phyloP scores from a whole-genome alignment of 2,888 invertebrate genomes.

The Silvanus unidentatus region DNA sequence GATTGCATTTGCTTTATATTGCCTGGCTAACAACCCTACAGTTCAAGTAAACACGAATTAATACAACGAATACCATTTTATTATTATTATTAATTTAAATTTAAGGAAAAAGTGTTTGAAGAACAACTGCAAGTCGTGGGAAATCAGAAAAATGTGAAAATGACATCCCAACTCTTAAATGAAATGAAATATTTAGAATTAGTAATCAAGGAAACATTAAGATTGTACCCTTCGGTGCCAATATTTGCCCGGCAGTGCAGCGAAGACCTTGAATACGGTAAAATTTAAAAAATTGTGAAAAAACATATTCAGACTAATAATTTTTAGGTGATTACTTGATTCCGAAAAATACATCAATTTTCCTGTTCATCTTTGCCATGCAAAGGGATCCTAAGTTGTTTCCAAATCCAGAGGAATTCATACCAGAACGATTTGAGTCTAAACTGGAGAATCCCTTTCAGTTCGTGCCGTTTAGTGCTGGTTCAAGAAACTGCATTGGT shows the following conservation, averaged over 20 bases:
- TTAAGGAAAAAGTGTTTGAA: slow-evolving; percentile 3
- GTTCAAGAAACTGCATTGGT: slow-evolving; percentile 18
- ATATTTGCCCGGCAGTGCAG: slow-evolving; percentile 32
- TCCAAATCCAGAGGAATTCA: slow-evolving; percentile 16
- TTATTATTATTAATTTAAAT: not conserved
- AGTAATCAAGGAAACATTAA: slow-evolving; percentile 24
- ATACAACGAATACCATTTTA: not conserved
- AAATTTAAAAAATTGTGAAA: no score
- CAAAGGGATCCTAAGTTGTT: slow-evolving; percentile 15
- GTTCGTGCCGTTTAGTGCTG: slow-evolving; percentile 12
- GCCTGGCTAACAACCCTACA: slow-evolving; percentile 42
- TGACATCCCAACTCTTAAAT: not conserved
- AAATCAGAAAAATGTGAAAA: no score
- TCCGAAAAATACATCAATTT: not conserved
- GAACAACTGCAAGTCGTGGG: not conserved
- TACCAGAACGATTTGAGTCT: slow-evolving; percentile 14
- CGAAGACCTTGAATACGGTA: slow-evolving; percentile 13
- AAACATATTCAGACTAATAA: no score
- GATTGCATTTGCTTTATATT: slow-evolving; percentile 45
- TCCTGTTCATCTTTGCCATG: not conserved
- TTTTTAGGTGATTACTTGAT: not conserved
- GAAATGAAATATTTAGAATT: slow-evolving; percentile 52
- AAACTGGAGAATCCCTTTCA: slow-evolving; percentile 20
- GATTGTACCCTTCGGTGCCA: slow-evolving; percentile 50
- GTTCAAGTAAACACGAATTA: slow-evolving; percentile 34